Evolutionary conservation across 35 echinoderm and acorn worm species (phyloP), one percentile per base, ranked within the genome.

Genomic region (Lytechinus variegatus): DNA sequence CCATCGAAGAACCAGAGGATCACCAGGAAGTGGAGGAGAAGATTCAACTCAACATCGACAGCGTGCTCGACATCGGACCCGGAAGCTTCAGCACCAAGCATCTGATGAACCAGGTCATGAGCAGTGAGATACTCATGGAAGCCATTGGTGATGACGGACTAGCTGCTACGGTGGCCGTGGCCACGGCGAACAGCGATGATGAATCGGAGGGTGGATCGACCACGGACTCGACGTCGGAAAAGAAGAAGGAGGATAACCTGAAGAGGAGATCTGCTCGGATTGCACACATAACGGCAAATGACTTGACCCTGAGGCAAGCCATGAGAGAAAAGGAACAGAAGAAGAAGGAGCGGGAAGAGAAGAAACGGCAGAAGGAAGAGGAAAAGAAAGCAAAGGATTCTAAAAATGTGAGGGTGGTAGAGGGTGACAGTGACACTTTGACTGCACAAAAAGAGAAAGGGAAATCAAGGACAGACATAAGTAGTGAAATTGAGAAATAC

Each of bases 21-120:
- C 55, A 33, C 27, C 58, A 86, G 28, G 91, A 51, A 54, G 92
- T 6, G 24, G 61, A 93, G 7, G 51, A 91, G 21, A 66, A 96
- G 24, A 91, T 86, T 5, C 28, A 91, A 27, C 87, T 90, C 54
- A 89, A 95, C 28, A 53, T 96, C 27, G 54, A 94, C 9, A 92
- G 87, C 16, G 93, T 94, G 11, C 94, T 96, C n/a, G 94, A 96
- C 94, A 56, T 95, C 56, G 94, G 94, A 12, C 87, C 94, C 21
- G 89, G 54, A 57, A 96, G 95, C n/a, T 94, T 96, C 10, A 57
- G 53, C 44, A 92, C 96, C n/a, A 52, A 94, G 19, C 87, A 95
- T 28, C 94, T 96, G 8, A 86, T 96, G 87, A 56, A 95, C 28
- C 94, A 96, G 86, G 96, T 96, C 53, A 96, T 96, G 93, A 96